A percentile compares a stretch with the other conserved stretches of the same genome.
These are phyloP conservation scores for Ispidina lecontei DNA, from an alignment of 2,797 vertebrate species.

Conservation along the genomic window DNA sequence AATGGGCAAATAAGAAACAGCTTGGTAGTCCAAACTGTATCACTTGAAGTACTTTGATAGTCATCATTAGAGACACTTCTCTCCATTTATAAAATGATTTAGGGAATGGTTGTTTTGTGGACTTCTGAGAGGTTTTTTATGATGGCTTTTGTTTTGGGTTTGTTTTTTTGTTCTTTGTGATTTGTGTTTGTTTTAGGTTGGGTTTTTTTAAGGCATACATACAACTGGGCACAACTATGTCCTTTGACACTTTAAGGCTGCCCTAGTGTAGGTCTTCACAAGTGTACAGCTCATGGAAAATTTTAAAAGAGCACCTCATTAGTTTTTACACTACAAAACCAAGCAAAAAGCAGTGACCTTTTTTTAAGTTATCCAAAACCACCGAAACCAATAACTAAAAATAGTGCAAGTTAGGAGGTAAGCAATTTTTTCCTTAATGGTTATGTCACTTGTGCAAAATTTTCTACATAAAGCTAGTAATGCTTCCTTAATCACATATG, in stretches of 20 bases:
- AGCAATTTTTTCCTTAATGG: slow-evolving; percentile 59
- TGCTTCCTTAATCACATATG: slow-evolving; percentile 70
- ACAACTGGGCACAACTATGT: background rate
- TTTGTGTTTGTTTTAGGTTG: background rate
- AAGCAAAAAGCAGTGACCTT: background rate
- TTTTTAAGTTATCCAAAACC: slow-evolving; percentile 50
- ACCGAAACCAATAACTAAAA: slow-evolving; percentile 58
- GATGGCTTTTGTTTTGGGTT: too few species aligned
- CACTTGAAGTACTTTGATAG: background rate
- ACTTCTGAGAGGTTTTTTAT: too few species aligned
- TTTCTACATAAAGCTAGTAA: slow-evolving; percentile 73
- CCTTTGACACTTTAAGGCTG: slow-evolving; percentile 22
- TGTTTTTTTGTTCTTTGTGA: background rate
- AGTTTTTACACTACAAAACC: slow-evolving; percentile 55
- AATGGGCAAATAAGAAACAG: background rate
- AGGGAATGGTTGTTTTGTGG: background rate
- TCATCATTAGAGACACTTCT: background rate
- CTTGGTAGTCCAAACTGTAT: background rate
- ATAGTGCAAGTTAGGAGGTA: slow-evolving; percentile 18
- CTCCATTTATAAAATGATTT: background rate
- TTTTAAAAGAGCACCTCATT: slow-evolving; percentile 38
- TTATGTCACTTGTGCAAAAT: slow-evolving; percentile 61
- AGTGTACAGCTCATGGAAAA: background rate
- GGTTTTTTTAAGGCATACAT: background rate
- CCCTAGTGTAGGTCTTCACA: slow-evolving; percentile 18